A percentile compares a stretch with the other conserved stretches of the same genome.
Conservation (phyloP, 2,888 invertebrate species). For the Eugnorisma glareosa region DNA sequence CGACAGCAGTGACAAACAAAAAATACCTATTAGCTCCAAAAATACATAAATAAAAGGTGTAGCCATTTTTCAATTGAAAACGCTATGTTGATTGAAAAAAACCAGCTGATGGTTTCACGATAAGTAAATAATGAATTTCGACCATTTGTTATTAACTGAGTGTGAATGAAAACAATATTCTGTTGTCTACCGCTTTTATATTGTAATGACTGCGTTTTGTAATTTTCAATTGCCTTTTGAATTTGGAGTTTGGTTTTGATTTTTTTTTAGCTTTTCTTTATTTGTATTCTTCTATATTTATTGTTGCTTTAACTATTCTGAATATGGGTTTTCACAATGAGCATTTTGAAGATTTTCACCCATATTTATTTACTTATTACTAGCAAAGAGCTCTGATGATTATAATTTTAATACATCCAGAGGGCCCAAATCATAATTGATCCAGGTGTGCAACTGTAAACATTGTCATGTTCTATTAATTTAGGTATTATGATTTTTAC, state of each 20-base stretch:
- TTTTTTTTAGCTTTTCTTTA: neutral
- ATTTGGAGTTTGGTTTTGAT: neutral
- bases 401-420: too few relatives aligned
- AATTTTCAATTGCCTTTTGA: neutral
- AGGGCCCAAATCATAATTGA: too few relatives aligned
- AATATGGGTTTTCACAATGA: too few relatives aligned
- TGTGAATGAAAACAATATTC: neutral
- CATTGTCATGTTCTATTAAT: too few relatives aligned
- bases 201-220: neutral
- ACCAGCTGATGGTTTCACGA: conserved; percentile 6
- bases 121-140: conserved; percentile 13
- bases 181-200: neutral
- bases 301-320: too few relatives aligned
- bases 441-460: too few relatives aligned
- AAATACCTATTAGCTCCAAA: neutral
- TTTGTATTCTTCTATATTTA: neutral
- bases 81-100: neutral
- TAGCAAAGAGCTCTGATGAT: too few relatives aligned
- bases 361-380: too few relatives aligned
- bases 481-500: too few relatives aligned
- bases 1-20: neutral
- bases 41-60: neutral
- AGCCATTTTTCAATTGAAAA: conserved; percentile 12
- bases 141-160: neutral
- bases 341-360: too few relatives aligned